Conservation (phyloP, 2,888 invertebrate species). For the Neria commutata region DNA sequence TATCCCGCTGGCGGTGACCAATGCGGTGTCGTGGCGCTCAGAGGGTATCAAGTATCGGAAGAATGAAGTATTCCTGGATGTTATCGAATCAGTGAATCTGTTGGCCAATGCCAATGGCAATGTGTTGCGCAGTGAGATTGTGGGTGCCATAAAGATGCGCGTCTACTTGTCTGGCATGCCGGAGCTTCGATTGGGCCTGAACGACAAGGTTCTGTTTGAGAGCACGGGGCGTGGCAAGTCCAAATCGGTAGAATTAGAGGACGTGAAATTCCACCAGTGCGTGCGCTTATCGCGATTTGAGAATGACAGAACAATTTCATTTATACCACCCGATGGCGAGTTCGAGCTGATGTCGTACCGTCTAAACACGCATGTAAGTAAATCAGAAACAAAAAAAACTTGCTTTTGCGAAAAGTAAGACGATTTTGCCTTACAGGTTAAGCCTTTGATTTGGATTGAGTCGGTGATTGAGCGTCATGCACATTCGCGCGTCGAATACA, state of each 20-base stretch:
- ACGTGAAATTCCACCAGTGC: slow-evolving; percentile 99
- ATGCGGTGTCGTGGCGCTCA: slow-evolving; percentile 98
- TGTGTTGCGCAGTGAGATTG: slow-evolving; percentile 95
- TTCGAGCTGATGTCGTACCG: slow-evolving; percentile 99
- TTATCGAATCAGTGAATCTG: slow-evolving; percentile 97
- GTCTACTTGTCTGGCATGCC: slow-evolving; percentile 99
- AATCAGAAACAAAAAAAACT: background rate
- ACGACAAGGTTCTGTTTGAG: slow-evolving; percentile 98
- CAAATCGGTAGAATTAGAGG: slow-evolving; percentile 97
- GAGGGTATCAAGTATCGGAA: slow-evolving; percentile 98
- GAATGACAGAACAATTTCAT: slow-evolving; percentile 97
- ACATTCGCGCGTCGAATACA: slow-evolving; percentile 96
- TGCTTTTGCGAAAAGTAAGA: background rate
- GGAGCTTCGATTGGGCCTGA: slow-evolving; percentile 91
- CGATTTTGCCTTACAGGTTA: slow-evolving; percentile 64
- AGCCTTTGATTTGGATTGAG: slow-evolving; percentile 98
- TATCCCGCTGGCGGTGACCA: slow-evolving; percentile 98
- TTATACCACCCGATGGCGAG: slow-evolving; percentile 98
- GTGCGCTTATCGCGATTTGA: slow-evolving; percentile 96
- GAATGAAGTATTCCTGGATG: slow-evolving; percentile 98
- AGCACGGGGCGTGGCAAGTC: slow-evolving; percentile 97
- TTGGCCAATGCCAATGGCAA: slow-evolving; percentile 96
- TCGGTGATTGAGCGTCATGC: slow-evolving; percentile 97
- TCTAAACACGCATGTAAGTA: slow-evolving; percentile 85
- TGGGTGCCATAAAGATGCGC: slow-evolving; percentile 98